Evolutionary conservation across 2,888 invertebrate genomes (phyloP).

Genomic region (Drosophila villosipedis): DNA sequence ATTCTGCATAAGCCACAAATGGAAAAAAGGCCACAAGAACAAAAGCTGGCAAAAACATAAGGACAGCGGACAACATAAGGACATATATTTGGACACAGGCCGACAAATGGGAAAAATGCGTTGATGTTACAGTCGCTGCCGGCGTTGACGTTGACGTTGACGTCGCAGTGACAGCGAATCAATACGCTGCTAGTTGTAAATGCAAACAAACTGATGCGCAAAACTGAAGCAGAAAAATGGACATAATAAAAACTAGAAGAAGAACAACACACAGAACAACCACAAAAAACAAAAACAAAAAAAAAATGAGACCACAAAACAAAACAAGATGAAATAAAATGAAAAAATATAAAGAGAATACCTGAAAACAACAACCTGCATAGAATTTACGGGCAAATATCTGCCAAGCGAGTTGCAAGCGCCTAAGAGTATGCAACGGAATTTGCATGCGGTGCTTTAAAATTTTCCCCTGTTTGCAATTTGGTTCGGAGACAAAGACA

Average conservation of each 20-base stretch:
- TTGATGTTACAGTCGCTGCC: constrained; percentile 39
- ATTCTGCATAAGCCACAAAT: constrained; percentile 40
- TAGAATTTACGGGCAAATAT: constrained; percentile 44
- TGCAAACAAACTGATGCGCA: constrained; percentile 48
- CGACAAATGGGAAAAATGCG: constrained; percentile 68
- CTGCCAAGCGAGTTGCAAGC: constrained; percentile 34
- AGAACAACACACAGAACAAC: constrained; percentile 45
- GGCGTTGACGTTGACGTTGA: constrained; percentile 10
- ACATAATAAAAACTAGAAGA: constrained; percentile 8
- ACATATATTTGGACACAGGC: constrained; percentile 38
- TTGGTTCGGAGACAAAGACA: constrained; percentile 60
- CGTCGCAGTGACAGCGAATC: constrained; percentile 59
- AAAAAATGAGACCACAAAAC: constrained; percentile 48
- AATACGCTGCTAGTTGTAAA: constrained; percentile 60
- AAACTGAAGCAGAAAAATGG: constrained; percentile 29
- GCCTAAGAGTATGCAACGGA: constrained; percentile 64
- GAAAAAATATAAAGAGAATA: constrained; percentile 24
- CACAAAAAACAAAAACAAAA: constrained; percentile 36
- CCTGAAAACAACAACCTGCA: constrained; percentile 35
- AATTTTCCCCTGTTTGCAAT: constrained; percentile 31
- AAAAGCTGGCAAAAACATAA: constrained; percentile 31
- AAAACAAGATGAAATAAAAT: constrained; percentile 13
- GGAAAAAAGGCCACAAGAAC: constrained; percentile 15
- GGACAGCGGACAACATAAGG: constrained; percentile 4
- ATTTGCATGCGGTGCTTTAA: constrained; percentile 48